Evolutionary conservation across 2,797 vertebrate genomes (phyloP), one percentile per base, ranked within the genome.

Genomic region (Anolis apletophallus): DNA sequence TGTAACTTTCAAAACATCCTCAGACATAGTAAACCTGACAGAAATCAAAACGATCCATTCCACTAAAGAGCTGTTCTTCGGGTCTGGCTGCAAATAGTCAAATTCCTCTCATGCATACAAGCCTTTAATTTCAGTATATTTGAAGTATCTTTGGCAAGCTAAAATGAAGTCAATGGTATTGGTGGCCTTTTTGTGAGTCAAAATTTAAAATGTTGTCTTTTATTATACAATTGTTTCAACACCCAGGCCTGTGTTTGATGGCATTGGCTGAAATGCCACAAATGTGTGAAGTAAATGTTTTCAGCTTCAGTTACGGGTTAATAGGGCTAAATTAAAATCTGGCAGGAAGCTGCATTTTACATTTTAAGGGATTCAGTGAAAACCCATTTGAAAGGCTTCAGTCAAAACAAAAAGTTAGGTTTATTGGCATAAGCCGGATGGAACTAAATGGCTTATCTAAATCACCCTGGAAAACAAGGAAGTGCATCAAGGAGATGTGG

Each of bases 401-500:
- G 73, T 74, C 79, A 81, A 81, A 86, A 75, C 71, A 73, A 61
- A 73, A 61, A 84, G 32, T 69, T 68, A 46, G 29, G 21, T 78
- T 78, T 55, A 67, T 85, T 79, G 54, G 34, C 59, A 55, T 21
- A 83, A 55, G 36, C 52, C 55, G 77, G 55, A 68, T 54, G 26
- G 55, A 76, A 61, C 64, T 77, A 59, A 78, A 29, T 55, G 32
- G 40, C 40, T 85, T 83, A 3, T 83, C 68, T 86, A 75, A 74
- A 73, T 86, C 76, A 74, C 64, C 79, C 81, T 52, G 40, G 36
- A 68, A 73, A 87, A 83, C n/a, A 83, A 73, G 81, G 86, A 83
- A 86, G 29, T 83, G 55, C 50, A 82, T 36, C 75, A 57, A 64
- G 50, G 69, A 89, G 50, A 17, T 86, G 52, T 83, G 80, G 73